Conservation (phyloP, 2,888 invertebrate species). For the Drosophila yooni region DNA sequence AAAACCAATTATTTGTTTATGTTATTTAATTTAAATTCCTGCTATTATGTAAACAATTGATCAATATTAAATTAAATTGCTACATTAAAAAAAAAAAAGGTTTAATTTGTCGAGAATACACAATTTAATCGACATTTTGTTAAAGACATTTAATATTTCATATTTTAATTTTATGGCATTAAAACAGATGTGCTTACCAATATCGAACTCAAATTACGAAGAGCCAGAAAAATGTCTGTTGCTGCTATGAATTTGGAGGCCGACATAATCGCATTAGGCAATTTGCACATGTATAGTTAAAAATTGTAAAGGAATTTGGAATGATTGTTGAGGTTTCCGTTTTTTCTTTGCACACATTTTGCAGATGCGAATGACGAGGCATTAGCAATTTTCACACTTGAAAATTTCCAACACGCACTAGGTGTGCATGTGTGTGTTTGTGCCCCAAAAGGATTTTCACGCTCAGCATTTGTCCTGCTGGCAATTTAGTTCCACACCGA, state of each 20-base stretch:
- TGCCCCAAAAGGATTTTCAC: slow-evolving; percentile 64
- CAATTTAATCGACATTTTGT: background rate
- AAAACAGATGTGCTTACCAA: too few species aligned
- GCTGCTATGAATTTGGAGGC: slow-evolving; percentile 10
- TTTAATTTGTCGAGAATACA: background rate
- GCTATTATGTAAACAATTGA: too few species aligned
- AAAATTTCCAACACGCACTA: slow-evolving; percentile 44
- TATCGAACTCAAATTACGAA: background rate
- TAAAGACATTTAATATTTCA: background rate
- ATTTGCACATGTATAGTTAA: slow-evolving; percentile 6
- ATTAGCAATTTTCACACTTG: slow-evolving; percentile 73
- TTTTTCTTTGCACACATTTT: slow-evolving; percentile 41
- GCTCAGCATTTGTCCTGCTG: slow-evolving; percentile 61
- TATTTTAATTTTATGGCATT: too few species aligned
- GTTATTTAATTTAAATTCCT: too few species aligned
- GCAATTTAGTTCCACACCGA: slow-evolving; percentile 54
- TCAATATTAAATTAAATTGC: too few species aligned
- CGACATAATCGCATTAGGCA: slow-evolving; percentile 45
- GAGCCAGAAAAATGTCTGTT: background rate
- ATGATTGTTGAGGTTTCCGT: slow-evolving; percentile 35
- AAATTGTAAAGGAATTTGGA: slow-evolving; percentile 32
- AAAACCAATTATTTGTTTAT: too few species aligned
- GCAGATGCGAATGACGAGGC: slow-evolving; percentile 66
- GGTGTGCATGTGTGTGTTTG: background rate
- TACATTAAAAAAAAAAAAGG: too few species aligned